phyloP scores from a whole-genome alignment of 2,888 invertebrate species.

The Mactromeris polynyma region DNA sequence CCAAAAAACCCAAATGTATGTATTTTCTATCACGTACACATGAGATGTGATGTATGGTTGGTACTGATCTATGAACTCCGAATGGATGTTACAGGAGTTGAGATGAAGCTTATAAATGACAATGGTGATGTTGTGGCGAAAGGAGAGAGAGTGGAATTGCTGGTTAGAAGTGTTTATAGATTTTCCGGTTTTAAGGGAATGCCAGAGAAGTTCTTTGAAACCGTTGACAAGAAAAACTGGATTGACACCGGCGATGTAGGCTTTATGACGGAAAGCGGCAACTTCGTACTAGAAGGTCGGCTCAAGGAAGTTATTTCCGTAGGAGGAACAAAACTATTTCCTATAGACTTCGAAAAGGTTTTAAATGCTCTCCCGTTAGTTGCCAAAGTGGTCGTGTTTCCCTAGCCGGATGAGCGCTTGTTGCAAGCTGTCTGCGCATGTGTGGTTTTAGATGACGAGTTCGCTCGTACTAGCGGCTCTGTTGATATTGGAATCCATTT shows the following conservation, averaged over 20 bases:
- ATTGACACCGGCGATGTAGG: constrained; percentile 50
- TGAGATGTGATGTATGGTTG: too few relatives aligned
- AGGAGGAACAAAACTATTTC: constrained; percentile 40
- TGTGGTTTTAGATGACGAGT: constrained; percentile 18
- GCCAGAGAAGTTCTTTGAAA: constrained; percentile 17
- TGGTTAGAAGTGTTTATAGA: constrained; percentile 25
- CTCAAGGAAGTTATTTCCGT: constrained; percentile 42
- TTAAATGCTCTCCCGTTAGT: constrained; percentile 24
- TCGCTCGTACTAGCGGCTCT: too few relatives aligned
- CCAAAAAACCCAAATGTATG: too few relatives aligned
- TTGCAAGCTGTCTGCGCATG: constrained; percentile 53
- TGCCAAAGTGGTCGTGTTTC: constrained; percentile 22
- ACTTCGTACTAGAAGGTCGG: constrained; percentile 50
- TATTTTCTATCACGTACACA: too few relatives aligned
- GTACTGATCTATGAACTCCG: too few relatives aligned
- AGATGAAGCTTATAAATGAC: constrained; percentile 54
- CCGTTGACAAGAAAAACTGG: constrained; percentile 45
- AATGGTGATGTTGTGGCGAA: constrained; percentile 36
- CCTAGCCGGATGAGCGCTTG: constrained; percentile 47
- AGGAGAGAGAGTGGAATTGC: constrained; percentile 48
- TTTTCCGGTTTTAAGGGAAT: constrained; percentile 48
- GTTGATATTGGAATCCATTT: constrained; percentile 13
- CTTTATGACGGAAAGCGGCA: constrained; percentile 42
- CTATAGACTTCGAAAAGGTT: constrained; percentile 32
- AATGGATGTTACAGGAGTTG: constrained; percentile 42